Percentiles rank a stretch among this genome's conserved stretches.
phyloP scores from a whole-genome alignment of 2,888 invertebrate genomes.

The Tetanocera ferruginea region DNA sequence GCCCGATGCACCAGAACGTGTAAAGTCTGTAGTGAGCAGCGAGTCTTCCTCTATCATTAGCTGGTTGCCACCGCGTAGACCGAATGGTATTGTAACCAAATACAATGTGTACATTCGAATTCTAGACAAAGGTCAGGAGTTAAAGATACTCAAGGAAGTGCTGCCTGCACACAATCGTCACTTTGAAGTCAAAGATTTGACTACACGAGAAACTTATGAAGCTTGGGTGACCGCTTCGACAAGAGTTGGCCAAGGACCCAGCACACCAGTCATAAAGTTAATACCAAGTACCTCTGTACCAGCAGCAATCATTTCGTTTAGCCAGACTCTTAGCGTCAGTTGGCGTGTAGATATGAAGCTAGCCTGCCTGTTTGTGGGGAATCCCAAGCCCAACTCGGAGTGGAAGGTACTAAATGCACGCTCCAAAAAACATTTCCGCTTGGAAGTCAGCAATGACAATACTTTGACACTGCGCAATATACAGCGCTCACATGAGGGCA shows the following conservation, averaged over 20 bases:
- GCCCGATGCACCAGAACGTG: conserved; percentile 74
- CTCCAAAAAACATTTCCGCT: conserved; percentile 61
- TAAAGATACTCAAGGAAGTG: conserved; percentile 71
- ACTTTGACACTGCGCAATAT: conserved; percentile 71
- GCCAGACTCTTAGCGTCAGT: conserved; percentile 71
- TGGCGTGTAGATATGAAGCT: conserved; percentile 73
- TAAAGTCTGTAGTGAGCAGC: conserved; percentile 75
- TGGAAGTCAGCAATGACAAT: conserved; percentile 71
- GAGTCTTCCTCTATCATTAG: conserved; percentile 75
- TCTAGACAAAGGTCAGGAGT: conserved; percentile 72
- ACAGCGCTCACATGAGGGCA: conserved; percentile 72
- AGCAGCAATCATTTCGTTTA: conserved; percentile 74
- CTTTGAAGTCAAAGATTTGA: conserved; percentile 72
- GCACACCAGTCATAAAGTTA: conserved; percentile 73
- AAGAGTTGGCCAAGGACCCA: conserved; percentile 74
- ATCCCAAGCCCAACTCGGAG: conserved; percentile 71
- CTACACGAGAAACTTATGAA: conserved; percentile 73
- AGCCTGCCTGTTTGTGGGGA: conserved; percentile 73
- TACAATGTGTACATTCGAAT: conserved; percentile 75
- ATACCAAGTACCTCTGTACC: conserved; percentile 71
- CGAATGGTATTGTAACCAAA: conserved; percentile 75
- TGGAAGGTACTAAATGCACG: conserved; percentile 71
- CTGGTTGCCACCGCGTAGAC: conserved; percentile 76
- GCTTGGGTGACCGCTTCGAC: conserved; percentile 77
- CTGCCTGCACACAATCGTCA: conserved; percentile 71